Conservation (phyloP, 1,140 invertebrate species). For the Paraescarpia echinospica region DNA sequence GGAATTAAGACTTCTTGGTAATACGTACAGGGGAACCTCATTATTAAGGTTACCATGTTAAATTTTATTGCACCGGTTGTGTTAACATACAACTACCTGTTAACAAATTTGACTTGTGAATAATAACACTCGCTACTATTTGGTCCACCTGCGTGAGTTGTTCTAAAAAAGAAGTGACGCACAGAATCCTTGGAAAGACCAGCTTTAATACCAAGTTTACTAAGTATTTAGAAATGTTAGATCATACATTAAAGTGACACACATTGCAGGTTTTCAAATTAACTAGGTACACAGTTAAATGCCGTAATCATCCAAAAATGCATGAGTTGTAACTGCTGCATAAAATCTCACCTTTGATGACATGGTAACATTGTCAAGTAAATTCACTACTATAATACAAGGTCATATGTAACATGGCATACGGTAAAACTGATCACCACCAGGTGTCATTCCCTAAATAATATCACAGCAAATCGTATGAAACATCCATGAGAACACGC, state of each 20-base stretch:
- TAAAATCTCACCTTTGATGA: background rate
- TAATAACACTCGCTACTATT: background rate
- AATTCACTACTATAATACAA: background rate
- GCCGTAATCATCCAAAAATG: no score
- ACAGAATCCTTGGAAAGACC: background rate
- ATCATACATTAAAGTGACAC: background rate
- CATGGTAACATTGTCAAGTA: background rate
- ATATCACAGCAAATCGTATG: background rate
- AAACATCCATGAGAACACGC: background rate
- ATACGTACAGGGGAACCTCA: no score
- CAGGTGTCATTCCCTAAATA: background rate
- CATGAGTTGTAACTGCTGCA: no score
- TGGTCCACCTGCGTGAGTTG: background rate
- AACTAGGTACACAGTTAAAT: no score
- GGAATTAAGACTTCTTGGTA: no score
- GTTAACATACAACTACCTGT: background rate
- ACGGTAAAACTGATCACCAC: background rate
- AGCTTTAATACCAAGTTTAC: conserved; percentile 1
- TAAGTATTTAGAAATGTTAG: background rate
- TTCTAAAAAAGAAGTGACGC: background rate
- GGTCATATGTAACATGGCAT: background rate
- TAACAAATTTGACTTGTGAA: background rate
- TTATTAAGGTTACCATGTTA: no score
- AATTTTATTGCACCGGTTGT: background rate
- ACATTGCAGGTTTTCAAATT: no score